Evolutionary conservation across 2,113 vertebrate species (phyloP).

Genomic region (Alethe diademata): DNA sequence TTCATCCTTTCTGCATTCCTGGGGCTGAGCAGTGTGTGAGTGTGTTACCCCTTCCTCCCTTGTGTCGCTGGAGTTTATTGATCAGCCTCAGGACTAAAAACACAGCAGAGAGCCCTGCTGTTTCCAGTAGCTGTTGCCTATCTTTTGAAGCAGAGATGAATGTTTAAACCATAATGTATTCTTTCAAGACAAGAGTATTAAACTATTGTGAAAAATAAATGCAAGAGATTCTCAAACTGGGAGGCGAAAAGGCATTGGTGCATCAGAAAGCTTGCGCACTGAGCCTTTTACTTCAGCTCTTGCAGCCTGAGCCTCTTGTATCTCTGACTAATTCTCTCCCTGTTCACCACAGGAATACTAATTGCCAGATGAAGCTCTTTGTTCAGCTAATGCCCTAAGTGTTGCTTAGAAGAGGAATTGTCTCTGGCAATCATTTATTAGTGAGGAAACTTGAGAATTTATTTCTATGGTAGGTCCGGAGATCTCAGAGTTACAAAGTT

Average conservation of each 20-base stretch:
- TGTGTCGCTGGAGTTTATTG: conserved; percentile 15
- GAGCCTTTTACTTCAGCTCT: conserved; percentile 16
- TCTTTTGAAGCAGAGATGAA: conserved; percentile 56
- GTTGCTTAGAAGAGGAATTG: conserved; percentile 23
- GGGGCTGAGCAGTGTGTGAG: conserved; percentile 6
- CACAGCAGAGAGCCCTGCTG: conserved; percentile 28
- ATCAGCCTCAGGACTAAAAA: conserved; percentile 46
- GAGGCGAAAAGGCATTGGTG: background rate
- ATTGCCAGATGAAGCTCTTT: conserved; percentile 64
- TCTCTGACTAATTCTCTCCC: conserved; percentile 49
- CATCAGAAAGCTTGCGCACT: conserved; percentile 3
- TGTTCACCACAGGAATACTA: conserved; percentile 61
- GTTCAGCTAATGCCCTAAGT: conserved; percentile 57
- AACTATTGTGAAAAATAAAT: conserved; percentile 48
- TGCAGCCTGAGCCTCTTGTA: conserved; percentile 9
- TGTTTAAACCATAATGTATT: conserved; percentile 41
- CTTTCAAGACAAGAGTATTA: background rate
- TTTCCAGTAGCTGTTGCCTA: conserved; percentile 55
- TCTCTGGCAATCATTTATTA: background rate
- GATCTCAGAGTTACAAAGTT: background rate
- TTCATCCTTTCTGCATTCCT: conserved; percentile 28
- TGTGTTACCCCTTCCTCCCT: background rate
- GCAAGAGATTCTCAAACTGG: background rate
- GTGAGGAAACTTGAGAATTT: background rate
- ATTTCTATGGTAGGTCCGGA: background rate